Conservation (phyloP, 2,113 vertebrate species). For the Scytalopus superciliaris region DNA sequence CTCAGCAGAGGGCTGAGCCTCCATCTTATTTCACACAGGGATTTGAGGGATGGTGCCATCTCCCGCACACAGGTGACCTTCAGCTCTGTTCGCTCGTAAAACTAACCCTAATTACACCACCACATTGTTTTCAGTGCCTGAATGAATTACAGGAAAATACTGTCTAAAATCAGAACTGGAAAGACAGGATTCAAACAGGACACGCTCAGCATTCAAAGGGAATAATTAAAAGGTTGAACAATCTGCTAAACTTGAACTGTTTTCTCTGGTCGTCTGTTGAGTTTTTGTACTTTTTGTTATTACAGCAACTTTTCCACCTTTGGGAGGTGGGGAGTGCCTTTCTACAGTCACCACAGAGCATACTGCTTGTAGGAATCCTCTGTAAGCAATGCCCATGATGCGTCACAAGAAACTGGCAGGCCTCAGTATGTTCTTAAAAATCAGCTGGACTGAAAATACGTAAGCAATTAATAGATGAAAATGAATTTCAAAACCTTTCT, state of each 20-base stretch:
- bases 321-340: not conserved
- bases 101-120: not conserved
- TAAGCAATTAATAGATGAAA: not conserved
- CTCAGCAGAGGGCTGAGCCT: not conserved
- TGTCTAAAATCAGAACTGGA: not conserved
- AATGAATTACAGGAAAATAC: not conserved
- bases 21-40: not conserved
- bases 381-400: accelerated
- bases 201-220: not conserved
- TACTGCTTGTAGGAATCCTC: not conserved
- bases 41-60: not conserved
- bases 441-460: not conserved
- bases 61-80: not conserved
- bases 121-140: not conserved
- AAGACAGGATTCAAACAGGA: not conserved
- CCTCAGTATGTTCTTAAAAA: not conserved
- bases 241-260: not conserved
- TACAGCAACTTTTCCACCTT: not conserved
- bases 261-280: not conserved
- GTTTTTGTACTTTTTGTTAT: not conserved
- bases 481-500: not conserved
- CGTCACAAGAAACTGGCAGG: not conserved
- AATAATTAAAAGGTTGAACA: not conserved
- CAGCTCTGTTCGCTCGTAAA: not conserved
- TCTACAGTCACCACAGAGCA: not conserved